Evolutionary conservation across 2,888 invertebrate species (phyloP), one percentile per base, ranked within the genome.

Genomic region (Neuroscelio doddi): DNA sequence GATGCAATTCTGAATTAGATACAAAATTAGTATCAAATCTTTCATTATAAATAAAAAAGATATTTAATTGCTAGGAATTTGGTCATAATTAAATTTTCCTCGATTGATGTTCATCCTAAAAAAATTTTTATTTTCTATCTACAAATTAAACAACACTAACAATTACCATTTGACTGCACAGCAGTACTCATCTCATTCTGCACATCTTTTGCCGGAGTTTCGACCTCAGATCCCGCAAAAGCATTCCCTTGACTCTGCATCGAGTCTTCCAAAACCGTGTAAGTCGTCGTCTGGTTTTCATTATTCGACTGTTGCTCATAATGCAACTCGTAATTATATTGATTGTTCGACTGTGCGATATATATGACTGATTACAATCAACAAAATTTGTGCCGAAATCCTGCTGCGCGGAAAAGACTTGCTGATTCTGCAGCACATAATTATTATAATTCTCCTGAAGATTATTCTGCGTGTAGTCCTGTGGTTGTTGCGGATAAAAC

Each of bases 291-390:
- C 1, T 55, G 51, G n/a, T 41, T 58, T 4, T 51, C 42, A 16
- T 56, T 56, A 1, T 50, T 12, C 0, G 32, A 3, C 10, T n/a
- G 10, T 10, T 32, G 32, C 12, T 59, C 50, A 21, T 51, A 59
- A 12, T 64, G 46, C 14, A 64, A 36, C 24, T 55, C 64, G 10
- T 51, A 59, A 38, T 52, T 57, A 9, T 63, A 63, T 21, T 50
- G 39, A 16, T 51, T 30, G 12, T 10, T 32, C 32, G 32, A 32
- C 32, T 32, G 32, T 4, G 12, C 3, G 32, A 32, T 4, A 32
- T 12, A 10, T 2, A 17, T 21, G 14, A 29, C 16, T 32, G 45
- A 17, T 21, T 52, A 9, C 46, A 58, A 41, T 68, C 62, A 4
- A 56, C 42, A 27, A 63, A 63, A 38, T 52, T 57, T 3, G 38